Evolutionary conservation across 2,113 vertebrate species (phyloP).

Genomic region (Motacilla tschutschensis): DNA sequence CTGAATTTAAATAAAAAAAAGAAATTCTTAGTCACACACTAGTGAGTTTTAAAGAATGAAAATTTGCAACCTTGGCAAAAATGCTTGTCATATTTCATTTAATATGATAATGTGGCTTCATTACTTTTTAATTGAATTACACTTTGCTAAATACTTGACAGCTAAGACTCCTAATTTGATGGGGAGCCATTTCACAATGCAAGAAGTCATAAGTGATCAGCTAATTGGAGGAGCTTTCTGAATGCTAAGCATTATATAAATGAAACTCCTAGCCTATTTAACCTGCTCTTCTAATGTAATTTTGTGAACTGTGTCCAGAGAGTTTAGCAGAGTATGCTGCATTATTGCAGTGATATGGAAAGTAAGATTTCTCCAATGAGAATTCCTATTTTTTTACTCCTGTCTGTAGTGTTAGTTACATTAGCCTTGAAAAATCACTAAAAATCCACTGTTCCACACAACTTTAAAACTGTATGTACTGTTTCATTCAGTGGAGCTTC

Average conservation of each 20-base stretch:
- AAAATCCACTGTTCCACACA: neutral
- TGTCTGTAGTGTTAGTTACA: neutral
- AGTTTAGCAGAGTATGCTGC: neutral
- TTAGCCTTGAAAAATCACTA: neutral
- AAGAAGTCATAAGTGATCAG: neutral
- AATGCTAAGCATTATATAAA: conserved; percentile 39
- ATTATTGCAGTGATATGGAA: neutral
- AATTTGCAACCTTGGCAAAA: conserved; percentile 18
- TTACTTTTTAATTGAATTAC: conserved; percentile 58
- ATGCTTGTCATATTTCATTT: conserved; percentile 26
- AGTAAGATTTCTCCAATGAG: neutral
- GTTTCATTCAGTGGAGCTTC: neutral
- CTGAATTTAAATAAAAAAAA: neutral
- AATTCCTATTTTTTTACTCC: neutral
- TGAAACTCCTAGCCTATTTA: conserved; percentile 16
- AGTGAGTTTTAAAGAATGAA: neutral
- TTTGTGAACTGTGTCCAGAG: conserved; percentile 27
- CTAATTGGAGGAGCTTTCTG: conserved; percentile 21
- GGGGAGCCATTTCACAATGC: conserved; percentile 7
- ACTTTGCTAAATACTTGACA: conserved; percentile 38
- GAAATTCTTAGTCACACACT: neutral
- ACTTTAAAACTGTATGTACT: neutral
- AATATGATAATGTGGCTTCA: conserved; percentile 45
- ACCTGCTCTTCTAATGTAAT: conserved; percentile 11
- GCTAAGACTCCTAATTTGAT: neutral